phyloP scores from a whole-genome alignment of 2,888 invertebrate species.

The Drosophila setosimentum region DNA sequence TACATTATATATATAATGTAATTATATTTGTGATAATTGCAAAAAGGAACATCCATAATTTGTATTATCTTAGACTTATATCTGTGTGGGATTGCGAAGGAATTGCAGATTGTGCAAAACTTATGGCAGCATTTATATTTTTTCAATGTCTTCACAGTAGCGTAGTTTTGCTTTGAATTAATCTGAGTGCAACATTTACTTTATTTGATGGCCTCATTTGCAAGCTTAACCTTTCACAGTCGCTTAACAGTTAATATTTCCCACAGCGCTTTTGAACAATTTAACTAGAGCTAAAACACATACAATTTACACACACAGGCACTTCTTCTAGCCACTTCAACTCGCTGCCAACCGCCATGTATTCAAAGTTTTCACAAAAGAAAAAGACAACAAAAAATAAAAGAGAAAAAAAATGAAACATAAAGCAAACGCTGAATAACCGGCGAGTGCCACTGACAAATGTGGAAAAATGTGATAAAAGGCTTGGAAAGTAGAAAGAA shows the following conservation, averaged over 20 bases:
- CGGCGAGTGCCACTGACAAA: conserved; percentile 25
- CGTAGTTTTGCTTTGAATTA: neutral
- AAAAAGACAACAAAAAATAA: neutral
- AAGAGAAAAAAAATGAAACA: neutral
- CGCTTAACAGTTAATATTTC: neutral
- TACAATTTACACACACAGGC: too few species aligned
- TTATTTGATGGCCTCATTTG: neutral
- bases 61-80: neutral
- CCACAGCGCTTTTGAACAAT: conserved; percentile 2
- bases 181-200: neutral
- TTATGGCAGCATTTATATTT: neutral
- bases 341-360: conserved; percentile 14
- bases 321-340: conserved; percentile 15
- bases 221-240: neutral
- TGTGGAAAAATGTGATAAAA: conserved; percentile 27
- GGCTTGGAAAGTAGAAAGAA: neutral
- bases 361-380: conserved; percentile 19
- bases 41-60: neutral
- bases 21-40: neutral
- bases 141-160: neutral
- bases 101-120: neutral
- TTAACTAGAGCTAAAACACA: neutral
- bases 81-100: neutral
- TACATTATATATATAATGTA: neutral
- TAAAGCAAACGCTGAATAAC: conserved; percentile 12